Evolutionary conservation across 2,888 invertebrate species (phyloP), one percentile per base, ranked within the genome.

Genomic region (Pycnomerus fuliginosus): DNA sequence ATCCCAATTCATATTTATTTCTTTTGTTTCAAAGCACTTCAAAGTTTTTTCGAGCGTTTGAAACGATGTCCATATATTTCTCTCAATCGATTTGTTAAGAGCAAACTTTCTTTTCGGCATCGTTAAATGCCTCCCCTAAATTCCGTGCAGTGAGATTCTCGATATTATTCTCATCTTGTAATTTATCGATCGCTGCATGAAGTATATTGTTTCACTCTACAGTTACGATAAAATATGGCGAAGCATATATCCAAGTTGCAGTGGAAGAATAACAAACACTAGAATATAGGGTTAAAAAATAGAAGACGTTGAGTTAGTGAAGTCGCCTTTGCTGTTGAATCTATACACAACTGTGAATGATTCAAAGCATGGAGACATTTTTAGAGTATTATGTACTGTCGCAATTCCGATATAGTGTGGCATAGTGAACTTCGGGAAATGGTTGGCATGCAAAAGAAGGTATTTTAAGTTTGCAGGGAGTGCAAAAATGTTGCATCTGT

Each of bases 331-430:
- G 23, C 38, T 44, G 44, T 35, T 40, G 39, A 45, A 40, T 40
- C 40, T 45, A 45, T 45, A 40, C 37, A 41, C 36, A 41, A 41
- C 41, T 41, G 46, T 46, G 41, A 46, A 36, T 41, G 31, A 46
- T 46, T 46, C 46, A 41, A 31, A 16, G 28, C 46, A 36, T 39
- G 41, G 33, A 41, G 46, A 48, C 48, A 39, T 43, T 48, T 44
- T 44, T 44, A 39, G 48, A 48, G 44, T 48, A 48, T 48, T 44
- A 48, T 44, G 35, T 48, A 48, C 33, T 48, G 48, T 48, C 43
- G 42, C 48, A 44, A 48, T 44, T 42, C 36, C 32, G 43, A 44
- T 44, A 48, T 48, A 48, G 35, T 48, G 36, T 34, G 31, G 41
- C 35, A 35, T 48, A 39, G 48, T 42, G 48, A 32, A 43, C 35